A percentile compares a stretch with the other conserved stretches of the same genome.
These are phyloP conservation scores for Mnemiopsis leidyi DNA, from an alignment of 37 sponge, comb jelly and placozoan genomes.

Conservation along the genomic window DNA sequence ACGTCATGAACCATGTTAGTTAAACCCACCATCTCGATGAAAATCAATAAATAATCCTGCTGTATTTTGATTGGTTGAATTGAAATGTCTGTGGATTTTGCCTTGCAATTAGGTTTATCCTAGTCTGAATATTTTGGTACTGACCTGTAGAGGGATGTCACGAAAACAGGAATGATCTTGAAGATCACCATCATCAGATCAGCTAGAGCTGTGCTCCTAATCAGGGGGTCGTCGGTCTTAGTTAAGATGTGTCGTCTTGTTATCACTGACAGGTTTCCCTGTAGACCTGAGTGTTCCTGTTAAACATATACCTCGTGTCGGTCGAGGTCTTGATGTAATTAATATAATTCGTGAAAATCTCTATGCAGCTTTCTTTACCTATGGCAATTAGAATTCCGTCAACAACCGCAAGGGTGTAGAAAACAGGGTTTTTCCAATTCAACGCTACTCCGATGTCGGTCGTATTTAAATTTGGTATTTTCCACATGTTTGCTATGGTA, in stretches of 20 bases:
- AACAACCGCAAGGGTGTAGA: neutral
- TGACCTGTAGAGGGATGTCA: slow-evolving; percentile 3
- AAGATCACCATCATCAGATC: neutral
- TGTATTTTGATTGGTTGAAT: too few species aligned
- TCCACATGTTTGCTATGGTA: too few species aligned
- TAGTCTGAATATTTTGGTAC: too few species aligned
- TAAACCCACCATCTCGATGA: too few species aligned
- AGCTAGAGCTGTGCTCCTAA: neutral
- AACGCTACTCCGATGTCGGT: neutral
- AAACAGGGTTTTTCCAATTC: neutral
- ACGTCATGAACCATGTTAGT: too few species aligned
- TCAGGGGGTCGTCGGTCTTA: slow-evolving; percentile 25
- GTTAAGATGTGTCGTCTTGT: slow-evolving; percentile 3
- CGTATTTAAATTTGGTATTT: neutral
- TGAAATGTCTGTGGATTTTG: too few species aligned
- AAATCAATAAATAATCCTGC: too few species aligned
- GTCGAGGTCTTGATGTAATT: too few species aligned
- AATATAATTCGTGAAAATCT: neutral
- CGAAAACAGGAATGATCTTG: slow-evolving; percentile 10
- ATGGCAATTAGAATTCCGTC: neutral
- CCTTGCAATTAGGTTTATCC: too few species aligned
- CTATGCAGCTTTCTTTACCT: neutral
- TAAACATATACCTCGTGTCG: neutral
- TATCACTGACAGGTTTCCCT: slow-evolving; percentile 14
- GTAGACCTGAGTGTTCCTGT: slow-evolving; percentile 18